Percentiles rank a stretch among this genome's conserved stretches.
Evolutionary conservation across 1,140 invertebrate species (phyloP).

Genomic region (Euwallacea similis): DNA sequence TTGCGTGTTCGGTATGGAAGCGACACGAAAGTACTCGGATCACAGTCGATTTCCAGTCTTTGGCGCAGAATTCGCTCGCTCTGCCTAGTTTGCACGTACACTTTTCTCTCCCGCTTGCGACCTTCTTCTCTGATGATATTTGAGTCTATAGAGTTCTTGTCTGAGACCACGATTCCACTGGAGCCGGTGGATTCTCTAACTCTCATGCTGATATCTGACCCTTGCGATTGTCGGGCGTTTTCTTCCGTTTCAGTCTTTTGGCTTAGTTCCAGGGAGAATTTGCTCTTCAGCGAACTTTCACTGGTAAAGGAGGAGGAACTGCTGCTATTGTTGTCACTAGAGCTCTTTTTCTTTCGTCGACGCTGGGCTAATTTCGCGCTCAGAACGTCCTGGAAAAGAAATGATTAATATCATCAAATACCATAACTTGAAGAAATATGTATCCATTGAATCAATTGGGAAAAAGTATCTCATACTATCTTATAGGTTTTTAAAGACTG

Average conservation of each 20-base stretch:
- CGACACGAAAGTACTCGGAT: slow-evolving; percentile 43
- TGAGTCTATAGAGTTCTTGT: slow-evolving; percentile 44
- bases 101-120: slow-evolving; percentile 42
- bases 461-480: too few relatives aligned
- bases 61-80: slow-evolving; percentile 50
- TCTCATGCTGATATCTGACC: slow-evolving; percentile 17
- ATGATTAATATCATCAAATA: too few relatives aligned
- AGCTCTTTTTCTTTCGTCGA: slow-evolving; percentile 66
- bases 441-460: too few relatives aligned
- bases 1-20: slow-evolving; percentile 45
- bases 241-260: slow-evolving; percentile 44
- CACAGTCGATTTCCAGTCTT: slow-evolving; percentile 48
- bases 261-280: slow-evolving; percentile 42
- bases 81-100: slow-evolving; percentile 47
- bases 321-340: slow-evolving; percentile 50
- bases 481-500: too few relatives aligned
- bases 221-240: slow-evolving; percentile 15
- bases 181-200: slow-evolving; percentile 46
- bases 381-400: slow-evolving; percentile 57
- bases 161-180: slow-evolving; percentile 48
- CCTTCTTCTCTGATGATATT: slow-evolving; percentile 24
- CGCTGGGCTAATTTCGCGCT: slow-evolving; percentile 73
- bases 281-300: slow-evolving; percentile 45
- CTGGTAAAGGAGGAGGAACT: slow-evolving; percentile 51
- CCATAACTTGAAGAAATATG: too few relatives aligned